Base-by-base conservation (phyloP, 2,797 vertebrate species). In the Amphiprion clarkii region DNA sequence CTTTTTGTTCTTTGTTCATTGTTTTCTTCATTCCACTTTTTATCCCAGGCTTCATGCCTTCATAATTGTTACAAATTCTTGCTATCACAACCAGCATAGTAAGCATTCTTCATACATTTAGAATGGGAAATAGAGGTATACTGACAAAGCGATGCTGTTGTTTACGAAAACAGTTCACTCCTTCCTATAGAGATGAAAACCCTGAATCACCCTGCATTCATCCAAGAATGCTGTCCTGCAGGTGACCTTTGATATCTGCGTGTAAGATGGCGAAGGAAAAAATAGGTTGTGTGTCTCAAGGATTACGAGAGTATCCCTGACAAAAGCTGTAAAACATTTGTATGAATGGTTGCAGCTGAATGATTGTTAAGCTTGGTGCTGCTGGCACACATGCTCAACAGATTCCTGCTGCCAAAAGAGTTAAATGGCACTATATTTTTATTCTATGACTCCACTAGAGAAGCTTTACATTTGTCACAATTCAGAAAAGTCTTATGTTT, bases 261-360 rank as follows among this genome's bases (percentile, higher is more conserved):
- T 31, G 23, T 11, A 63, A 63, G 33, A 36, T 8, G 14, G 25
- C 14, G 11, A 39, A 59, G 9, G 21, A 21, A 63, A 59, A 56
- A 39, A 39, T 14, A 19, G 48, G 53, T 64, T 71, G 5, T 52
- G 13, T 59, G 48, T 63, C 27, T 66, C 14, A 44, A 53, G 70
- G 59, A 44, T 44, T 44, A 6, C 4, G 2, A 44, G 42, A 77
- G 9, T 58, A 65, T 71, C 44, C 33, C 62, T 61, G 58, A 54
- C n/a, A 52, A 5, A 65, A 31, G 23, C 21, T 64, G 61, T 48
- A 67, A 51, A 51, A 53, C 42, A 53, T 42, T 56, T 13, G 2
- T 31, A 29, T 49, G 53, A 60, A 64, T 71, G 29, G 64, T 74
- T 66, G 61, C 48, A 79, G 48, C 23, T 52, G 42, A 64, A 62